Percentiles rank a stretch among this genome's conserved stretches.
These are phyloP conservation scores for Sinotaia quadrata DNA, from an alignment of 2,888 invertebrate genomes.

Conservation along the genomic window DNA sequence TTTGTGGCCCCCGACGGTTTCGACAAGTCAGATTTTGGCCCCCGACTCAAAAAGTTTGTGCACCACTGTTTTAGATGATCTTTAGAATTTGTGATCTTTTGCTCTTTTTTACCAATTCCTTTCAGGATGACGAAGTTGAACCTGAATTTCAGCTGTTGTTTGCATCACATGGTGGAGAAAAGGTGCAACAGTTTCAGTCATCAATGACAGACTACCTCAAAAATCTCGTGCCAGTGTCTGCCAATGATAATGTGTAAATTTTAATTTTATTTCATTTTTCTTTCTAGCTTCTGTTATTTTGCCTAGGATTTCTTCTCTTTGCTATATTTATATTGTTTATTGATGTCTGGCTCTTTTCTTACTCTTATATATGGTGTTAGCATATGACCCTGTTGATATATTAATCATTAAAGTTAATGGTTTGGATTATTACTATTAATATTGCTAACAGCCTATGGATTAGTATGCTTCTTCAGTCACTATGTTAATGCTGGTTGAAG, in stretches of 20 bases:
- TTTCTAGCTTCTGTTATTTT: neutral
- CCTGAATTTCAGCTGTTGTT: constrained; percentile 16
- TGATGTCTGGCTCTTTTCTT: neutral
- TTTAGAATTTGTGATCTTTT: neutral
- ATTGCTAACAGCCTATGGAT: no score
- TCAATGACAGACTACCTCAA: neutral
- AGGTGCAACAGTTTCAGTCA: constrained; percentile 10
- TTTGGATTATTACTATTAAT: no score
- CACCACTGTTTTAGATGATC: no score
- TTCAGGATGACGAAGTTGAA: constrained; percentile 1
- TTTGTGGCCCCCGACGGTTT: no score
- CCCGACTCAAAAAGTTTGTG: no score
- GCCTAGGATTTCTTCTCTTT: neutral
- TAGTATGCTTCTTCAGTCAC: no score
- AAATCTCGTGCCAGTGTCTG: constrained; percentile 1
- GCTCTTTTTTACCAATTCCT: neutral
- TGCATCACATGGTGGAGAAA: constrained; percentile 1
- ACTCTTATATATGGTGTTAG: neutral
- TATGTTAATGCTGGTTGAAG: no score
- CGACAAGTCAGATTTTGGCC: no score
- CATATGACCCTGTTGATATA: no score
- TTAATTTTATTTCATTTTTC: neutral
- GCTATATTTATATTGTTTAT: neutral
- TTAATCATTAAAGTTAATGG: no score
- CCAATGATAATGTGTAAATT: constrained; percentile 11